Percentiles rank a stretch among this genome's conserved stretches.
phyloP scores from a whole-genome alignment of 2,888 invertebrate species.

The Protophormia terraenovae region DNA sequence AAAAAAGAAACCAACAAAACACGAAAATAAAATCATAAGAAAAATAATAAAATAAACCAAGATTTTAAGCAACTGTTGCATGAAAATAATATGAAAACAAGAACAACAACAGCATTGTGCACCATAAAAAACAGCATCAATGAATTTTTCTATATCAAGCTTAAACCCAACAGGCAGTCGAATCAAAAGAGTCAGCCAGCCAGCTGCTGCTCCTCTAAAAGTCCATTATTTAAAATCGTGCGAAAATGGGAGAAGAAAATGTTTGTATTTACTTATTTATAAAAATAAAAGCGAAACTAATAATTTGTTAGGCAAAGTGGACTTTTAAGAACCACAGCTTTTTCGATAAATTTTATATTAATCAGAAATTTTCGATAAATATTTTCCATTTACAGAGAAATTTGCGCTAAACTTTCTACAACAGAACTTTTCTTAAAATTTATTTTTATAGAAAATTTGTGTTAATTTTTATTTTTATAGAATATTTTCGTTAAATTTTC shows the following conservation, averaged over 20 bases:
- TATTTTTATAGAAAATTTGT: too few relatives aligned
- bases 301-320: slow-evolving; percentile 44
- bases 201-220: slow-evolving; percentile 69
- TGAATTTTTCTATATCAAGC: slow-evolving; percentile 48
- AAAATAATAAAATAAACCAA: slow-evolving; percentile 5
- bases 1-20: neutral
- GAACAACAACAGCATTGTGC: slow-evolving; percentile 3
- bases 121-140: slow-evolving; percentile 57
- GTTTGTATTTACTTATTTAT: slow-evolving; percentile 7
- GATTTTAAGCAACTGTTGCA: slow-evolving; percentile 46
- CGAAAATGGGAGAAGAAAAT: slow-evolving; percentile 61
- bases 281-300: slow-evolving; percentile 46
- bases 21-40: slow-evolving; percentile 31
- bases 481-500: too few relatives aligned
- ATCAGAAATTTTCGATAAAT: too few relatives aligned
- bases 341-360: neutral
- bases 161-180: neutral
- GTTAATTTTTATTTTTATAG: too few relatives aligned
- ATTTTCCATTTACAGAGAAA: too few relatives aligned
- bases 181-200: neutral
- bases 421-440: too few relatives aligned
- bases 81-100: neutral
- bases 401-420: too few relatives aligned
- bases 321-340: neutral
- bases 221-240: slow-evolving; percentile 67